phyloP scores from a whole-genome alignment of 2,888 invertebrate genomes.

The Hypena proboscidalis region DNA sequence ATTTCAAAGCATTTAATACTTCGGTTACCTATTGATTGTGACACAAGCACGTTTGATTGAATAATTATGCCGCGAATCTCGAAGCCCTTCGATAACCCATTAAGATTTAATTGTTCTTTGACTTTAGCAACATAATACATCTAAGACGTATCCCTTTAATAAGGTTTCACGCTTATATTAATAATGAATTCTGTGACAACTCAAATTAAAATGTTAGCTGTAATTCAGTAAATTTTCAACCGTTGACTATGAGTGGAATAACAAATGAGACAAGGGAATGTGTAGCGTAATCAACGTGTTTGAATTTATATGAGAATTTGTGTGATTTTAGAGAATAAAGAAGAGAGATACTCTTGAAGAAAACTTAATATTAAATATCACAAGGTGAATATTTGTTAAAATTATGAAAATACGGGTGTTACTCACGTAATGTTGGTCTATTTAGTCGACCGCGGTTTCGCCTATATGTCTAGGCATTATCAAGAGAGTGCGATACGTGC shows the following conservation, averaged over 20 bases:
- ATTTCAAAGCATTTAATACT: no score
- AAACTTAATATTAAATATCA: no score
- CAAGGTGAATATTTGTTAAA: no score
- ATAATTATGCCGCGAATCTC: no score
- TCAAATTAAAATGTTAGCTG: constrained; percentile 25
- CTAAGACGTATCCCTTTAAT: constrained; percentile 38
- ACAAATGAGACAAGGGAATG: constrained; percentile 19
- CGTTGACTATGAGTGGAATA: constrained; percentile 8
- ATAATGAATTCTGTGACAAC: background rate
- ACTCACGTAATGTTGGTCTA: no score
- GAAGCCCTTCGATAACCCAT: background rate
- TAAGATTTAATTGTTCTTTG: background rate
- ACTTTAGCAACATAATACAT: constrained; percentile 1
- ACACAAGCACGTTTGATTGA: no score
- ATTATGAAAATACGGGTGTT: no score
- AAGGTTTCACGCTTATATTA: constrained; percentile 19
- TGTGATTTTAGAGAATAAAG: background rate
- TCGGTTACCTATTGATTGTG: no score
- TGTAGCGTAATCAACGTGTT: constrained; percentile 11
- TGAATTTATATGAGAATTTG: constrained; percentile 13
- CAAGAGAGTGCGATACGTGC: no score
- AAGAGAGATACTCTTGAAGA: no score
- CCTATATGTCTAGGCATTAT: no score
- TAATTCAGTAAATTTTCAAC: constrained; percentile 31
- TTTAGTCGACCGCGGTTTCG: no score